Base-by-base conservation (phyloP, 2,888 invertebrate species). In the Meta bourneti region DNA sequence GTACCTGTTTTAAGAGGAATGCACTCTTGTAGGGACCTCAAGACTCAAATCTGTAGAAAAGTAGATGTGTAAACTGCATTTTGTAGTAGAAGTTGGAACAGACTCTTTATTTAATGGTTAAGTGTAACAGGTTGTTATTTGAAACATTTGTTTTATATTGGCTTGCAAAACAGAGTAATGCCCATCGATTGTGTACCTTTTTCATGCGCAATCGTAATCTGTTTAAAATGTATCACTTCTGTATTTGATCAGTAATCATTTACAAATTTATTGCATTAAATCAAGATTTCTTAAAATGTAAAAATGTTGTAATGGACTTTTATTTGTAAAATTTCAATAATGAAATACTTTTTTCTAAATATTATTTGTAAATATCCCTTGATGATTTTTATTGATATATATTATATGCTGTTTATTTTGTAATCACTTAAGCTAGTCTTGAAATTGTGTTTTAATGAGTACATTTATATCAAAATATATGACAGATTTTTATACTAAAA, bases 401-500 rank as follows among this genome's bases (percentile, higher is more conserved):
- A 71, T 83, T 80, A 80, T 80, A 87, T 79, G 80, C 80, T 80
- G 72, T 80, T 80, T 72, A 79, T 52, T 87, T 87, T 87, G 20
- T 86, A 86, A 72, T 79, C 52, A 87, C 79, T 71, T 87, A 80
- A 79, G 72, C 87, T 87, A 87, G 87, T 87, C 87, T 87, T 87
- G 87, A 80, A 87, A 87, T 87, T 78, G 19, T 87, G 79, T 87
- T 87, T 87, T 72, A 87, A 79, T 80, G 80, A 87, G 72, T 80
- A 80, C 79, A 80, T 87, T 87, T 87, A 87, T 87, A 87, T 87
- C 19, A 86, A 86, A 86, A 86, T 86, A 78, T 69, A 86, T 78
- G 49, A 78, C 70, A 78, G 78, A 86, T 78, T 86, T 85, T 70
- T 86, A 78, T 78, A 70, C 69, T 61, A 48, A 75, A 79, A 20